These are phyloP conservation scores for Bugulina stolonifera DNA, from an alignment of 2,888 invertebrate species.

Conservation along the genomic window DNA sequence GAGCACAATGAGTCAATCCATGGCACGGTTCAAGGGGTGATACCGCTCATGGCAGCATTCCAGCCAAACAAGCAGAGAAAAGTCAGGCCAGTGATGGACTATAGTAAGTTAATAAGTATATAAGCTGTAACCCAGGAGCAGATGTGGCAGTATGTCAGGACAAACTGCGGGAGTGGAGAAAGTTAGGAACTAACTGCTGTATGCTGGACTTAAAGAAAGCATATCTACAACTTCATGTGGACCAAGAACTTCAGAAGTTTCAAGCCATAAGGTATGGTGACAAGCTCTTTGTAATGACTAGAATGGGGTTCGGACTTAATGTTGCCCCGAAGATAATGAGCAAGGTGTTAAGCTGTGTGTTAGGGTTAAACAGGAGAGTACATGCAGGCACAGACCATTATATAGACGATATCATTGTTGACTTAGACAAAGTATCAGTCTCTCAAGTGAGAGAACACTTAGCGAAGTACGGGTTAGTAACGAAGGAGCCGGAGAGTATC, in stretches of 20 bases:
- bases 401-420: constrained; percentile 22
- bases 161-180: constrained; percentile 24
- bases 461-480: constrained; percentile 23
- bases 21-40: constrained; percentile 14
- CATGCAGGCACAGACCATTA: constrained; percentile 25
- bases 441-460: constrained; percentile 13
- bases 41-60: constrained; percentile 27
- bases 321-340: constrained; percentile 28
- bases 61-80: constrained; percentile 26
- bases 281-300: constrained; percentile 16
- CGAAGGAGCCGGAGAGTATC: constrained; percentile 27
- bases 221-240: constrained; percentile 10
- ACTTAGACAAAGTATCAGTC: constrained; percentile 9
- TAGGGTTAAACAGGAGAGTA: not conserved
- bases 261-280: constrained; percentile 24
- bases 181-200: constrained; percentile 6
- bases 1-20: constrained; percentile 1
- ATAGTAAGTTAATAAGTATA: too few relatives aligned
- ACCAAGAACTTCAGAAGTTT: constrained; percentile 9
- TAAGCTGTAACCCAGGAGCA: constrained; percentile 10
- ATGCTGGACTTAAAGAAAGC: constrained; percentile 25
- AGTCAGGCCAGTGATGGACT: constrained; percentile 28
- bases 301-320: constrained; percentile 27
- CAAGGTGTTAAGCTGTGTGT: constrained; percentile 20
- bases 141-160: constrained; percentile 25